phyloP scores from a whole-genome alignment of 2,888 invertebrate genomes.

The Lasioglossum morio region DNA sequence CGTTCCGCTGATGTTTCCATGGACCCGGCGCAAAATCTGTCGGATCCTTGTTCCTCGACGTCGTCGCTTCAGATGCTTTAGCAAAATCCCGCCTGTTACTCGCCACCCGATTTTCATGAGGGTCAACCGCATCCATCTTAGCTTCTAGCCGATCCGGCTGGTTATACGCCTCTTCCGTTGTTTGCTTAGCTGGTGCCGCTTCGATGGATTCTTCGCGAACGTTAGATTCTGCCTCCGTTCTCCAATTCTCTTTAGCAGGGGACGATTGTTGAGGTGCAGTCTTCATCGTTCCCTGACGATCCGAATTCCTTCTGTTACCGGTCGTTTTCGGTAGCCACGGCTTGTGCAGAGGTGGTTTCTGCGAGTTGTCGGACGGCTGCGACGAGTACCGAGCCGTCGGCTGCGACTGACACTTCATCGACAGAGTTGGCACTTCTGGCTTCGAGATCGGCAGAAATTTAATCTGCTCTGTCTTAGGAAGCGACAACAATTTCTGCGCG shows the following conservation, averaged over 20 bases:
- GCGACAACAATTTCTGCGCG: neutral
- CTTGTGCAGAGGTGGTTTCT: neutral
- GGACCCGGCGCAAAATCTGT: slow-evolving; percentile 19
- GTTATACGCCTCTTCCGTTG: neutral
- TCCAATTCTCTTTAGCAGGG: neutral
- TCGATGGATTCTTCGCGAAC: neutral
- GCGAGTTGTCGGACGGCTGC: neutral
- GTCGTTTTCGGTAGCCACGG: neutral
- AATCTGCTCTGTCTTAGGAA: neutral
- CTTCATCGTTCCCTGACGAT: neutral
- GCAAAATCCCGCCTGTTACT: too few species aligned
- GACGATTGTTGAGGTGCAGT: neutral
- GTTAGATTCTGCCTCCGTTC: neutral
- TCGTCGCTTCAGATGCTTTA: neutral
- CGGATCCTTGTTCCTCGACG: neutral
- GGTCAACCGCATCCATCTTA: neutral
- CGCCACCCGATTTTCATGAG: neutral
- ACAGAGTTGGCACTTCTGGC: neutral
- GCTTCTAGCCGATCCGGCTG: too few species aligned
- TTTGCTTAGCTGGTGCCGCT: neutral
- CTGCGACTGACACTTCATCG: slow-evolving; percentile 11
- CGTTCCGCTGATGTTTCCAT: neutral
- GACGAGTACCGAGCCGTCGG: slow-evolving; percentile 30
- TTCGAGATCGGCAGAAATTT: slow-evolving; percentile 33
- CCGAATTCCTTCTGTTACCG: neutral